These are phyloP conservation scores for Lacanobia oleracea DNA, from an alignment of 2,888 invertebrate species.

Conservation along the genomic window DNA sequence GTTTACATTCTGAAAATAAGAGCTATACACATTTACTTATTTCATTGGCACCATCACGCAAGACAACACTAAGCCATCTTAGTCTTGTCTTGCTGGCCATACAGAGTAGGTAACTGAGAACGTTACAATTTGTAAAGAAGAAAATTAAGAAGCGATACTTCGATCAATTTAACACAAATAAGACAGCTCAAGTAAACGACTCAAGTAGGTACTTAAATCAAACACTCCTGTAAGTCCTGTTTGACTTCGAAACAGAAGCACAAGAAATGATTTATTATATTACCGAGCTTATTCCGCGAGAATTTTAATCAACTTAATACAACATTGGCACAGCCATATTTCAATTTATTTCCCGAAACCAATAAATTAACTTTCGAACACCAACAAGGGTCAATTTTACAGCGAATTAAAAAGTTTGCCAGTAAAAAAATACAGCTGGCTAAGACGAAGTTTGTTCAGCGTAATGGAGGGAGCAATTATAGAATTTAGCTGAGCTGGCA, in stretches of 20 bases:
- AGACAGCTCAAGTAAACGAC: slow-evolving; percentile 18
- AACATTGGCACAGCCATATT: slow-evolving; percentile 14
- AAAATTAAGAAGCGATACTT: not conserved
- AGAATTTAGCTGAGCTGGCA: slow-evolving; percentile 68
- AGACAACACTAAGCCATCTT: too few species aligned
- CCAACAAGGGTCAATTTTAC: slow-evolving; percentile 35
- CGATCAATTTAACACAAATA: slow-evolving; percentile 20
- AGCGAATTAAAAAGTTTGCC: slow-evolving; percentile 49
- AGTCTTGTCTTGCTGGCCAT: too few species aligned
- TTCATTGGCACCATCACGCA: too few species aligned
- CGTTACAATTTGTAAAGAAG: not conserved
- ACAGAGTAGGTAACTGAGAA: not conserved
- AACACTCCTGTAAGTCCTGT: not conserved
- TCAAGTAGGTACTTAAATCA: slow-evolving; percentile 12
- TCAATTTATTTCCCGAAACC: slow-evolving; percentile 22
- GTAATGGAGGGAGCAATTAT: slow-evolving; percentile 76
- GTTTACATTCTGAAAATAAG: not conserved
- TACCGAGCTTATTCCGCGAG: slow-evolving; percentile 17
- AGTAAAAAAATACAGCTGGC: slow-evolving; percentile 56
- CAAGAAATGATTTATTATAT: slow-evolving; percentile 25
- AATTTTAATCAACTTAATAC: slow-evolving; percentile 40
- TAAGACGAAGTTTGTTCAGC: slow-evolving; percentile 58
- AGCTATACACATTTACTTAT: too few species aligned
- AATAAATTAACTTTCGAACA: slow-evolving; percentile 41
- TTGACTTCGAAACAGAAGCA: slow-evolving; percentile 26